Evolutionary conservation across 2,888 invertebrate genomes (phyloP), one percentile per base, ranked within the genome.

Genomic region (Agelastica alni): DNA sequence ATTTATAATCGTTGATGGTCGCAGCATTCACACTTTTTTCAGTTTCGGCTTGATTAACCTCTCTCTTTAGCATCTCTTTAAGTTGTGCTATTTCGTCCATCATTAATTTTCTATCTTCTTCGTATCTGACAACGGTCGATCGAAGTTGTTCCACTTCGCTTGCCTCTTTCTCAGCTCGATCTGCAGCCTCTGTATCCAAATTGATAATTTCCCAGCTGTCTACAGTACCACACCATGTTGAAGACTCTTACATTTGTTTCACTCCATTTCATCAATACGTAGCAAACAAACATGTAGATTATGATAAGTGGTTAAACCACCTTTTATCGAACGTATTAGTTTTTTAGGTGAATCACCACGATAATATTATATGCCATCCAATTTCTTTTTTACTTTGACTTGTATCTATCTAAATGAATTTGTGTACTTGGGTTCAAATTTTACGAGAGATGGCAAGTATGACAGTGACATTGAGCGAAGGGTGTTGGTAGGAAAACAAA

Each of bases 1-100:
- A 87, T 75, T 96, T 93, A 72, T 96, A 97, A 70, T 97, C 96
- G 42, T 88, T 81, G 62, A 96, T 92, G 34, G 96, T 94, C 12
- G 87, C 86, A 34, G 84, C 81, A 73, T 90, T 91, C 70, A 89
- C 85, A 4, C 83, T 81, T 30, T 86, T 85, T 57, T 90, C 91
- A 14, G 82, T 81, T 63, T 89, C 86, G 1, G 88, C 85, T 65
- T 87, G 85, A 12, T 86, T 84, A 18, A 91, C 83, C 73, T 92
- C 90, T 34, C 87, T 78, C 58, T 89, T 84, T 60, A 93, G 80
- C 78, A 91, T 86, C 49, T 89, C 88, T 62, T 89, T 89, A 3
- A 89, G 79, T 79, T 91, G 80, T 3, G 74, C 60, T 20, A 75
- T 79, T 74, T 72, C 80, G 72, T 62, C 80, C 62, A 72, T 75